Conservation (phyloP, 2,113 vertebrate species). For the Neolamprologus variostigma region DNA sequence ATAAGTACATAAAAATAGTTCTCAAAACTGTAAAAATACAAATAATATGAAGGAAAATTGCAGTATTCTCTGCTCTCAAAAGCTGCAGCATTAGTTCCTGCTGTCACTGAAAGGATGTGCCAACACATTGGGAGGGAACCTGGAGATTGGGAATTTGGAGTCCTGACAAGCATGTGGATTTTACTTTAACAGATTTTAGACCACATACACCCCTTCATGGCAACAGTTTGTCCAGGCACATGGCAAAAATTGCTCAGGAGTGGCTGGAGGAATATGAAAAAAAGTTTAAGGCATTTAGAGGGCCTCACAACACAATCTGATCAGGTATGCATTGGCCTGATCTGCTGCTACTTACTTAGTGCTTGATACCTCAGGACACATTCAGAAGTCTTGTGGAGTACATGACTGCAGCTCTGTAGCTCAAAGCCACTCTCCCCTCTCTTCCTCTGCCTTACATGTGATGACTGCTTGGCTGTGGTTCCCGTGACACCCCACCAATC, state of each 20-base stretch:
- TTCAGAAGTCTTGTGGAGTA: neutral
- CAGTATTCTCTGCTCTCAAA: neutral
- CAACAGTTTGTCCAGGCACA: neutral
- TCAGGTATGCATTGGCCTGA: neutral
- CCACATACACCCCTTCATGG: neutral
- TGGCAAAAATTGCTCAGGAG: neutral
- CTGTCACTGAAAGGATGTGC: neutral
- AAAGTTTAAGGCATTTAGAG: neutral
- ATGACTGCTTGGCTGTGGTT: neutral
- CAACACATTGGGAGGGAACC: neutral
- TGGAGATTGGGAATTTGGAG: neutral
- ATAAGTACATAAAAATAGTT: neutral
- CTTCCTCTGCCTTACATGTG: neutral
- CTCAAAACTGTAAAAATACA: neutral
- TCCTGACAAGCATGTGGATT: neutral
- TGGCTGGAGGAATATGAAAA: neutral
- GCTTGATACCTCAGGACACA: neutral
- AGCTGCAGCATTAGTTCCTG: neutral
- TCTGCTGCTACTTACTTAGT: neutral
- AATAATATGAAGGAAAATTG: neutral
- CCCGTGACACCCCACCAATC: slow-evolving; percentile 8
- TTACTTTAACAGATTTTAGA: neutral
- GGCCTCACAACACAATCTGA: neutral
- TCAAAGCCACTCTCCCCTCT: neutral
- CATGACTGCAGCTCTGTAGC: neutral